phyloP scores from a whole-genome alignment of 1,140 invertebrate genomes.

The Trichonephila inaurata region DNA sequence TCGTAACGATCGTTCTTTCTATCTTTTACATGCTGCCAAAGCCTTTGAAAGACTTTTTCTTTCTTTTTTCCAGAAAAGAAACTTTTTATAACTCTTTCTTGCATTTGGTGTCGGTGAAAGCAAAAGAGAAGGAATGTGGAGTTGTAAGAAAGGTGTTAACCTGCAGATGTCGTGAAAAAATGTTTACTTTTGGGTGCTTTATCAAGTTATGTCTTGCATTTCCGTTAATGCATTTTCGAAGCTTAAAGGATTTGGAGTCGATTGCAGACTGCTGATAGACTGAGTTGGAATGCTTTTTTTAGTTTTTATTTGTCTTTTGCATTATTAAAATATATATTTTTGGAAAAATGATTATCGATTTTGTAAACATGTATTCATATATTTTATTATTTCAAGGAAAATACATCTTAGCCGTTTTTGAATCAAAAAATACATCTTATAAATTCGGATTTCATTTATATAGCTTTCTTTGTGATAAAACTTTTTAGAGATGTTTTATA shows the following conservation, averaged over 20 bases:
- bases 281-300: neutral
- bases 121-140: constrained; percentile 27
- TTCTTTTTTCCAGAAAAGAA: constrained; percentile 11
- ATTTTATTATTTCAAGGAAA: neutral
- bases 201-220: constrained; percentile 39
- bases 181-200: constrained; percentile 49
- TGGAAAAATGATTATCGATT: neutral
- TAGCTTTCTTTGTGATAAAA: too few relatives aligned
- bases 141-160: constrained; percentile 49
- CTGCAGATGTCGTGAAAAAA: constrained; percentile 52
- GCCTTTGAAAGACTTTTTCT: constrained; percentile 54
- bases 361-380: neutral
- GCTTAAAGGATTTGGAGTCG: constrained; percentile 40
- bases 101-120: neutral
- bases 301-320: neutral
- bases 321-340: neutral
- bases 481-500: too few relatives aligned
- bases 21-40: constrained; percentile 44
- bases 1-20: constrained; percentile 20
- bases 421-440: too few relatives aligned
- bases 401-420: neutral
- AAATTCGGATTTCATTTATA: too few relatives aligned
- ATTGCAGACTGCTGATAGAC: constrained; percentile 9
- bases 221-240: constrained; percentile 49
- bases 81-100: constrained; percentile 41